Conservation (phyloP, 2,888 invertebrate genomes). For the Drosophila lacicola region DNA sequence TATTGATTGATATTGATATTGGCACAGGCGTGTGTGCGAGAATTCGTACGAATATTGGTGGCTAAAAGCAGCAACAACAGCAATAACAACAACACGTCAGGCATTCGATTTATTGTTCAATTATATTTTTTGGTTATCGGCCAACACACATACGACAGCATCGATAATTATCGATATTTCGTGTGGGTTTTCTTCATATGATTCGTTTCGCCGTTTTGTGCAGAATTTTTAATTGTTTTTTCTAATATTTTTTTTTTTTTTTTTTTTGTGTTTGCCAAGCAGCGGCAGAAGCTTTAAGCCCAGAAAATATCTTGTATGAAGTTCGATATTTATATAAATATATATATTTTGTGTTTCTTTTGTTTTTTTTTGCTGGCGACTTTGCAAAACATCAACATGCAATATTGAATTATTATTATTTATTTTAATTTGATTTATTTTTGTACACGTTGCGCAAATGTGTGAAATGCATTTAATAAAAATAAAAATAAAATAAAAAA, state of each 20-base stretch:
- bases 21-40: constrained; percentile 79
- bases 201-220: constrained; percentile 66
- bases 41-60: constrained; percentile 40
- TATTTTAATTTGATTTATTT: constrained; percentile 26
- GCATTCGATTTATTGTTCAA: constrained; percentile 21
- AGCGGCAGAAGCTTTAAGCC: constrained; percentile 76
- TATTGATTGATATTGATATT: constrained; percentile 24
- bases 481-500: constrained; percentile 4
- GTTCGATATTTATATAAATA: constrained; percentile 30
- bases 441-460: constrained; percentile 58
- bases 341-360: constrained; percentile 45
- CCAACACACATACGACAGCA: constrained; percentile 57
- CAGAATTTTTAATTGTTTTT: constrained; percentile 44
- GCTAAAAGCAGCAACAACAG: constrained; percentile 42
- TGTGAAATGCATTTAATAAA: constrained; percentile 28
- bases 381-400: constrained; percentile 81
- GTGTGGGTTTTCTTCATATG: constrained; percentile 50
- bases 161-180: constrained; percentile 52
- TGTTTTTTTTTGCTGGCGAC: constrained; percentile 32
- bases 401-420: constrained; percentile 53
- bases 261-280: constrained; percentile 70
- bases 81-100: constrained; percentile 69
- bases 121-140: constrained; percentile 39
- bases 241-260: constrained; percentile 33
- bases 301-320: constrained; percentile 40